Evolutionary conservation across 2,113 vertebrate species (phyloP), one percentile per base, ranked within the genome.

Genomic region (Sinocyclocheilus grahami): DNA sequence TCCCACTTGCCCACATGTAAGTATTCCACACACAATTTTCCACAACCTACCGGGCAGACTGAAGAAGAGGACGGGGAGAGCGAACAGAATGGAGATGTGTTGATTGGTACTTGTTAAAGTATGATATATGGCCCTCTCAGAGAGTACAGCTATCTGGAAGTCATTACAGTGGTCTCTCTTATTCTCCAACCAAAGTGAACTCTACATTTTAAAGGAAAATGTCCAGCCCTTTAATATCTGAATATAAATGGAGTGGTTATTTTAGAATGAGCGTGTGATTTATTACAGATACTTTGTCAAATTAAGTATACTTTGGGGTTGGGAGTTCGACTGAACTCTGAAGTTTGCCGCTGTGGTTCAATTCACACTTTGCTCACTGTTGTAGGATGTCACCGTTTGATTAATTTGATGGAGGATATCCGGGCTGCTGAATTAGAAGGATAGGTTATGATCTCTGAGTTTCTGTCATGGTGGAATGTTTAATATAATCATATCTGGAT

Each of bases 201-300:
- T 77, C 87, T 87, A 87, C 84, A 91, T 89, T 89, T 86, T 82
- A 87, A 91, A 88, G 87, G 87, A 89, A 86, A 86, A 89, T 86
- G 88, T 87, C 88, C 77, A 69, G 76, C 69, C 75, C 82, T 91
- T 88, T 91, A 88, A 89, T 88, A 90, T 87, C 88, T 85, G 90
- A 89, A 91, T 91, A 90, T 88, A 88, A 89, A 89, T 91, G 88
- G 88, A 88, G 81, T 88, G 82, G 87, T 89, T 91, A 89, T 88
- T 91, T 84, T 90, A 89, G 85, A 91, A 89, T 87, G 90, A 88
- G 87, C 30, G 84, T 88, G 86, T 89, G 90, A 91, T 91, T 91
- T 89, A 91, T 91, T 86, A 58, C 87, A 74, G 82, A 86, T 89
- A 91, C 90, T 91, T 88, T 89, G 90, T 91, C 90, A 91, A 89